Base-by-base conservation (phyloP, 2,113 vertebrate species). In the Elgaria multicarinata region DNA sequence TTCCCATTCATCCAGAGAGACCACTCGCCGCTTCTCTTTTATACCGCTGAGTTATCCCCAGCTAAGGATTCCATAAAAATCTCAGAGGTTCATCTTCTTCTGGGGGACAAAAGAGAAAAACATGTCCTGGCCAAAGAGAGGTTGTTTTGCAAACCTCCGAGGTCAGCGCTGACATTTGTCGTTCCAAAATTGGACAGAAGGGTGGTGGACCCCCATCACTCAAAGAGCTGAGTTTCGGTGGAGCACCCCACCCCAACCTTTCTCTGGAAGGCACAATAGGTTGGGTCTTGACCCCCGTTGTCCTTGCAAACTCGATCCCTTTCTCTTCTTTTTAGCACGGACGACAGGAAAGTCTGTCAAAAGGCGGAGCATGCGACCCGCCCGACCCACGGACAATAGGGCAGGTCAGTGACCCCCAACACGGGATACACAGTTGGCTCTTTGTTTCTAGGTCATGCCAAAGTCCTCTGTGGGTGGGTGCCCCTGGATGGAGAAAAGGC, bases 281-380 rank as follows among this genome's bases (percentile, higher is more conserved):
- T 6, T 20, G 22, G 88, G 81, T 84, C 88, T 12, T 46, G 81
- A 84, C 88, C 88, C 10, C 58, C 14, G 58, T 78, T 77, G 81
- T 89, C n/a, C 6, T 12, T 67, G 58, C 81, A 67, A 77, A 77
- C 62, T 77, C 36, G 31, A n/a, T 4, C 74, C 72, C 62, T 84
- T 89, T 84, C 88, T 84, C 81, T 77, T 62, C 81, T 42, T 77
- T 89, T 77, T 36, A 88, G 64, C 44, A 13, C 3, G 24, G 81
- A 77, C n/a, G 9, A 77, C 81, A 76, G 81, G 88, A 84, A 77
- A 84, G 72, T 89, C 88, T 89, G 88, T 89, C 81, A 42, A 78
- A 78, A 84, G 88, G 88, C 72, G 88, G 88, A 76, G 81, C n/a
- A n/a, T 5, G 62, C 46, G 81, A 89, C 88, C 88, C 9, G 22